Conservation (phyloP, 2,113 vertebrate species). For the Nerophis ophidion region DNA sequence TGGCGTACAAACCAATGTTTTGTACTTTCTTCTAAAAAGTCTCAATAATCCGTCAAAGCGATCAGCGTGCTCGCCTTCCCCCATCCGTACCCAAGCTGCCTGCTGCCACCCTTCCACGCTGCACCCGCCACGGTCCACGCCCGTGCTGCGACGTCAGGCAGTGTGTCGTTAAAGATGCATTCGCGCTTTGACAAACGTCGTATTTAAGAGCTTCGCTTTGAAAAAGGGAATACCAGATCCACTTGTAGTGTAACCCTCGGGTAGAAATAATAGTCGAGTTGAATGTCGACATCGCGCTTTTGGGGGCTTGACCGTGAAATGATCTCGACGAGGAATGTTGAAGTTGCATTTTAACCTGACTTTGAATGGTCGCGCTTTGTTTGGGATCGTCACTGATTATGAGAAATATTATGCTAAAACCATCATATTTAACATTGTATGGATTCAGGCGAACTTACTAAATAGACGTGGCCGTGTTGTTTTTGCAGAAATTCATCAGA, state of each 20-base stretch:
- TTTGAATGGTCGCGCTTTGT: too few relatives aligned
- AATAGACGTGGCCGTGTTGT: background rate
- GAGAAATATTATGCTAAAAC: too few relatives aligned
- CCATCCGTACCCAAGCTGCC: constrained; percentile 49
- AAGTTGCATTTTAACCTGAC: too few relatives aligned
- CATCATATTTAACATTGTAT: background rate
- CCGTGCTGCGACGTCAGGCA: constrained; percentile 58
- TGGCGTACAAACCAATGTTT: background rate
- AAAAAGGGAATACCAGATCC: background rate
- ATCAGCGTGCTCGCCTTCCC: constrained; percentile 42
- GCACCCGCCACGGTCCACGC: constrained; percentile 60
- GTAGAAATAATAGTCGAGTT: background rate
- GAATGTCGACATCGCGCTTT: too few relatives aligned
- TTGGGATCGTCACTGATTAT: background rate
- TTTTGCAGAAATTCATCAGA: background rate
- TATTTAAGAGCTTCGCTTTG: background rate
- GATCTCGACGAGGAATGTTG: too few relatives aligned
- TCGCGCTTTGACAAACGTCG: background rate
- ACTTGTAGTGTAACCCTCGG: background rate
- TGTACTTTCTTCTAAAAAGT: background rate
- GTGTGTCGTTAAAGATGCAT: constrained; percentile 30
- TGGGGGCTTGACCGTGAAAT: too few relatives aligned
- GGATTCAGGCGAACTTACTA: background rate
- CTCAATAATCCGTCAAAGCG: constrained; percentile 30
- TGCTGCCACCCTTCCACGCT: constrained; percentile 56